phyloP scores from a whole-genome alignment of 2,113 vertebrate genomes.

The Malurus elegans region DNA sequence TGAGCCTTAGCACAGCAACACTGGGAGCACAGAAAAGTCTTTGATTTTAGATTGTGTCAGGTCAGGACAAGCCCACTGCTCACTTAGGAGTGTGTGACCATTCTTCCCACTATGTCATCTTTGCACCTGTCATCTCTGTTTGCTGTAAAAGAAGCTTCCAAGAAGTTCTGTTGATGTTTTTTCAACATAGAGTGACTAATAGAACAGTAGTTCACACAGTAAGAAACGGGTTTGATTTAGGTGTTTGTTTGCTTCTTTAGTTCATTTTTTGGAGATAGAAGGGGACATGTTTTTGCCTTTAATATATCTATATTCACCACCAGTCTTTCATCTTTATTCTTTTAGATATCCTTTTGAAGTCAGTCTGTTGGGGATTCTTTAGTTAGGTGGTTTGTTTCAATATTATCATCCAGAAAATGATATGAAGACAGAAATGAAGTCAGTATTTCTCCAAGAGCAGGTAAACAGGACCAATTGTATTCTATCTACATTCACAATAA shows the following conservation, averaged over 20 bases:
- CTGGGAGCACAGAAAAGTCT: accelerated
- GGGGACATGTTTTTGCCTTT: accelerated
- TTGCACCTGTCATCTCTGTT: background rate
- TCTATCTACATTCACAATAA: background rate
- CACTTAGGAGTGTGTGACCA: background rate
- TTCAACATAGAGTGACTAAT: background rate
- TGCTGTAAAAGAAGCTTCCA: background rate
- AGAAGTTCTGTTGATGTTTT: background rate
- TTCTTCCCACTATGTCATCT: background rate
- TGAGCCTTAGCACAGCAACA: background rate
- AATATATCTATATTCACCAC: background rate
- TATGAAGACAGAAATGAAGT: background rate
- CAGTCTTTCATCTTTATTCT: background rate
- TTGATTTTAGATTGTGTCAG: background rate
- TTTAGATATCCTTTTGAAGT: background rate
- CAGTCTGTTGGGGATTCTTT: background rate
- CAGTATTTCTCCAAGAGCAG: background rate
- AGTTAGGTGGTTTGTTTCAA: background rate
- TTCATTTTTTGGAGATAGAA: background rate
- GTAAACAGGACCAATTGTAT: background rate
- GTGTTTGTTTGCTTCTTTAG: background rate
- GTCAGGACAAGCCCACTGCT: background rate
- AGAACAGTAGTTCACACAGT: background rate
- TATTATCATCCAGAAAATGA: background rate
- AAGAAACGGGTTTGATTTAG: background rate